Base-by-base conservation (phyloP, 2,113 vertebrate species). In the Lathamus discolor region DNA sequence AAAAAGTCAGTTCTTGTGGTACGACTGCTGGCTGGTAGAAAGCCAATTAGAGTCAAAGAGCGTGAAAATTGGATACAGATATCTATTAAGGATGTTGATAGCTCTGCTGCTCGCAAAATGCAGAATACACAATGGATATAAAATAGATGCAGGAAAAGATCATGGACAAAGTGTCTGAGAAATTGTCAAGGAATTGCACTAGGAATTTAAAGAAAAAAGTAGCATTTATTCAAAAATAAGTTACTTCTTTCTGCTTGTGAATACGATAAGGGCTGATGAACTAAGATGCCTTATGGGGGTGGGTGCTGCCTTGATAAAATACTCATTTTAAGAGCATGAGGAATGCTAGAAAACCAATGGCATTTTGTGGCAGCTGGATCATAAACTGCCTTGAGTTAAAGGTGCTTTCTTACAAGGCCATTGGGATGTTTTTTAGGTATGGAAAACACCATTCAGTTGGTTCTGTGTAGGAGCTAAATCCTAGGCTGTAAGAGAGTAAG, bases 371-470 rank as follows among this genome's bases (percentile, higher is more conserved):
- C 72, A 86, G 14, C 44, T 73, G 44, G 43, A 68, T 73, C 41
- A 51, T 33, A 77, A 86, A 73, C 20, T 69, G 49, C 39, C 18
- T 68, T 16, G 39, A 73, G 23, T 25, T 63, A 77, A 90, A 91
- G 41, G 29, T 61, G 27, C 28, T 73, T 80, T 83, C 73, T 51
- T 51, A 31, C 10, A 41, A 46, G 29, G 24, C 33, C 5, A 29
- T 66, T 55, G 70, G 22, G 37, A 20, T n/a, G 37, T 10, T n/a
- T 41, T 70, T 79, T 35, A n/a, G 43, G 63, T 86, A 35, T 23
- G 16, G 55, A 57, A 69, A 51, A 43, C 0, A 0, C 17, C 0
- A 0, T 74, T 62, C 27, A 19, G 11, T 5, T 78, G 44, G 16
- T 6, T 29, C 11, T 19, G 6, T 31, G 29, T 41, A 46, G 52